Percentiles rank a stretch among this genome's conserved stretches.
These are phyloP conservation scores for Stramonita haemastoma DNA, from an alignment of 2,888 invertebrate genomes.

Conservation along the genomic window DNA sequence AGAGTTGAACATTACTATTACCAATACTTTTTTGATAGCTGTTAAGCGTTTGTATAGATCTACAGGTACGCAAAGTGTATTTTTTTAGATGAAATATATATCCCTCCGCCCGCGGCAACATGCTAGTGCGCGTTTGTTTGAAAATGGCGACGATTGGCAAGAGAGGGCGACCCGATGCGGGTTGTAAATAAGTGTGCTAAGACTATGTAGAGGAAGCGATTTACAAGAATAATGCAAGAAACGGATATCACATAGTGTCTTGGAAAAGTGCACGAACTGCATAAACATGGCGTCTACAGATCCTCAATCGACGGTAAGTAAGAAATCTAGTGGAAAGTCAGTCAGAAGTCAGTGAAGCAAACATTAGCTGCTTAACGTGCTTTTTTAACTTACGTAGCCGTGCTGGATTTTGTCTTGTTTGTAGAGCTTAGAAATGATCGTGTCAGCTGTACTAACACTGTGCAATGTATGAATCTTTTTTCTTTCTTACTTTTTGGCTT, in stretches of 20 bases:
- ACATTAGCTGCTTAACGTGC: no score
- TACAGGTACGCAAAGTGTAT: background rate
- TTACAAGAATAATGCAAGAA: slow-evolving; percentile 10
- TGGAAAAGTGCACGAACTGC: slow-evolving; percentile 30
- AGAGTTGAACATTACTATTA: no score
- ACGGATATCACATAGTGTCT: slow-evolving; percentile 41
- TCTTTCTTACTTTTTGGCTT: no score
- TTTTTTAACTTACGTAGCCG: no score
- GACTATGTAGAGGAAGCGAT: background rate
- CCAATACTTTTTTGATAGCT: no score
- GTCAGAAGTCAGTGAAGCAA: no score
- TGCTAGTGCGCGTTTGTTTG: slow-evolving; percentile 61
- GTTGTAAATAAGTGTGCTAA: background rate
- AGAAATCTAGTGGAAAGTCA: no score
- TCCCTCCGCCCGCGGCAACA: slow-evolving; percentile 42
- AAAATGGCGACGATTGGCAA: slow-evolving; percentile 62
- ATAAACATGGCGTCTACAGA: slow-evolving; percentile 51
- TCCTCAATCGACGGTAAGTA: slow-evolving; percentile 49
- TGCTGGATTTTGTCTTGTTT: no score
- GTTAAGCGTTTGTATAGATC: background rate
- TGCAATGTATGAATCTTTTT: no score
- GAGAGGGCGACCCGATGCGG: background rate
- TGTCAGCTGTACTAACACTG: no score
- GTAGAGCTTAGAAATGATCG: no score
- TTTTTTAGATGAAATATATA: background rate